Percentiles rank a stretch among this genome's conserved stretches.
Evolutionary conservation across 2,113 vertebrate genomes (phyloP).

Genomic region (Dasyprocta punctata): DNA sequence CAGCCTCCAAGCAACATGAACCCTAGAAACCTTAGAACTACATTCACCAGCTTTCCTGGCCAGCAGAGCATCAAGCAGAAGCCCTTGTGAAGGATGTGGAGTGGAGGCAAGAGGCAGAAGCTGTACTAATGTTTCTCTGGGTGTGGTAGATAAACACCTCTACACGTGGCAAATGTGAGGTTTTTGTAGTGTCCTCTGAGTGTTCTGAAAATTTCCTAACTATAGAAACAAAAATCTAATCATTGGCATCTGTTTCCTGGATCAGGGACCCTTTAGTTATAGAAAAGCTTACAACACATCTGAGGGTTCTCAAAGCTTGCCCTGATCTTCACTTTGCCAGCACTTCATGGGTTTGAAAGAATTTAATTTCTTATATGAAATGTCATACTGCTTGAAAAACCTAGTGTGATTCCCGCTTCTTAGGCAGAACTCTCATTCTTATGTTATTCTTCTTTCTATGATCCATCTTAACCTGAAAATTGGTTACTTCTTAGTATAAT

Average conservation of each 20-base stretch:
- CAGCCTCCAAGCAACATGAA: neutral
- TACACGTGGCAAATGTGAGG: neutral
- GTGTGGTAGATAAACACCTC: rapidly evolving
- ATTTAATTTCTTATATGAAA: neutral
- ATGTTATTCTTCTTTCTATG: neutral
- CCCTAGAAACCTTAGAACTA: neutral
- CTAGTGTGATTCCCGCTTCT: neutral
- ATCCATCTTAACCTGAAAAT: neutral
- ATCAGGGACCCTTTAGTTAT: neutral
- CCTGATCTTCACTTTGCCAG: neutral
- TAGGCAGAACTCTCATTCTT: neutral
- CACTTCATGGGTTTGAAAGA: neutral
- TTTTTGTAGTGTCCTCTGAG: neutral
- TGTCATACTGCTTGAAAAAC: neutral
- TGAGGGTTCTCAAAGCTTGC: rapidly evolving
- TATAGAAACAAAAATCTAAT: neutral
- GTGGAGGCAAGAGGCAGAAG: neutral
- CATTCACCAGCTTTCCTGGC: neutral
- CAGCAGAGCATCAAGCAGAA: neutral
- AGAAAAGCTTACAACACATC: neutral
- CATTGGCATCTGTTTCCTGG: neutral
- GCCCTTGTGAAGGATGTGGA: neutral
- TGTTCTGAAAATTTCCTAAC: neutral
- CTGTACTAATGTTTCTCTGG: rapidly evolving
- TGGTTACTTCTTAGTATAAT: neutral